These are phyloP conservation scores for Pelobates cultripes DNA, from an alignment of 2,797 vertebrate species.

Conservation along the genomic window DNA sequence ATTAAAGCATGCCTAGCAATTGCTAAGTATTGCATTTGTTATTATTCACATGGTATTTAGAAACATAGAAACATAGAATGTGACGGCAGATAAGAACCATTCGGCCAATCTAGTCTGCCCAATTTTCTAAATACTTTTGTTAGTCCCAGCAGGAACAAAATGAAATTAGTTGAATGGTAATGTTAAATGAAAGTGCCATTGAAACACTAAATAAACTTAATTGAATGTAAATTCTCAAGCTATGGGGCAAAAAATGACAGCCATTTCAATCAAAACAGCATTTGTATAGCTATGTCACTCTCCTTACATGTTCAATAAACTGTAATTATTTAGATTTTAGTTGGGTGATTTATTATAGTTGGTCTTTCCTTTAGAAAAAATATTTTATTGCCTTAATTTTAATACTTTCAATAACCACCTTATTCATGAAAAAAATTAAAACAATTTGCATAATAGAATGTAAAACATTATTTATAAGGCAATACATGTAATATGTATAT, in stretches of 20 bases:
- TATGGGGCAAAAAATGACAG: slow-evolving; percentile 1
- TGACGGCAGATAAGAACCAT: too few species aligned
- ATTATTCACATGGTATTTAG: slow-evolving; percentile 16
- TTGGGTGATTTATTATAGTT: not conserved
- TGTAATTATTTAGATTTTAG: slow-evolving; percentile 2
- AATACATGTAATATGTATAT: not conserved
- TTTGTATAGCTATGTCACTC: not conserved
- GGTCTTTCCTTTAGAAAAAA: not conserved
- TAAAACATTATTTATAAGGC: too few species aligned
- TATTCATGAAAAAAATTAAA: too few species aligned
- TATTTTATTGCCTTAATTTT: not conserved
- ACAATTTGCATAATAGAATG: too few species aligned
- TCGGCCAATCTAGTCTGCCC: too few species aligned
- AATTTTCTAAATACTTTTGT: too few species aligned
- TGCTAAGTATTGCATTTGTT: slow-evolving; percentile 14
- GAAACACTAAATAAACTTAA: slow-evolving; percentile 29
- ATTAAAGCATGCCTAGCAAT: not conserved
- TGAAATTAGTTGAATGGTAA: slow-evolving; percentile 26
- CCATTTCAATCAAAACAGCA: not conserved
- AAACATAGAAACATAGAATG: too few species aligned
- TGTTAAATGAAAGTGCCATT: slow-evolving; percentile 30
- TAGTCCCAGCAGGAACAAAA: slow-evolving; percentile 20
- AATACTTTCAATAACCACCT: too few species aligned
- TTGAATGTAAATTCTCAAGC: slow-evolving; percentile 15
- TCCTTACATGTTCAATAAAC: not conserved